Evolutionary conservation across 2,888 invertebrate genomes (phyloP), one percentile per base, ranked within the genome.

Genomic region (Callyntrura guangdongensis): DNA sequence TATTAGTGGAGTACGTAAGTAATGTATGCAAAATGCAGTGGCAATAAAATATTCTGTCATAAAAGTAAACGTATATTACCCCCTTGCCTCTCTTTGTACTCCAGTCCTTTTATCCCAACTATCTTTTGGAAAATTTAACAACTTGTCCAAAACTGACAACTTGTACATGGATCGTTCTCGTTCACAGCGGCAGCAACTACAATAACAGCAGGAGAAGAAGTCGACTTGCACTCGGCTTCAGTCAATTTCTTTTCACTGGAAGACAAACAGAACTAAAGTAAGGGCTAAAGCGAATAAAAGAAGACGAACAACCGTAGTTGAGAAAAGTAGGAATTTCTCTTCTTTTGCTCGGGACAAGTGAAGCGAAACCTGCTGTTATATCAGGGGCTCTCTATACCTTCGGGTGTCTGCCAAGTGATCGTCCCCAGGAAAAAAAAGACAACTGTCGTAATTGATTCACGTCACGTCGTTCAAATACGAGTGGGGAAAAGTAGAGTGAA

Each of bases 381-480:
- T 74, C n/a, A n/a, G n/a, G n/a, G n/a, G n/a, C 47, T 17, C 1
- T 6, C 17, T 53, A 20, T 64, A 11, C 47, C n/a, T 17, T 36
- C 36, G 36, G n/a, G 47, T 47, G 45, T 72, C 36, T 36, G 36
- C 36, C 36, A 36, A 36, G 47, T n/a, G n/a, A n/a, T n/a, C 47
- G 20, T 72, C 25, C 74, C 72, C 45, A 61, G 20, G 36, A 27
- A 14, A n/a, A 45, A 27, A 74, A 86, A 45, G 25, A 77, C 53
- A 77, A 53, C 14, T 77, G 77, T 86, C 86, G 64, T 72, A 64
- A 83, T 74, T 56, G 82, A 89, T 89, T 83, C 89, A 89, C 83
- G 61, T 89, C 89, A 89, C 89, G 89, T 89, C 83, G 77, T 87
- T 79, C 87, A 81, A 87, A 79, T 87, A 87, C 67, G 64, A 87